Evolutionary conservation across 2,888 invertebrate genomes (phyloP).

Genomic region (Drosophila ezoana): DNA sequence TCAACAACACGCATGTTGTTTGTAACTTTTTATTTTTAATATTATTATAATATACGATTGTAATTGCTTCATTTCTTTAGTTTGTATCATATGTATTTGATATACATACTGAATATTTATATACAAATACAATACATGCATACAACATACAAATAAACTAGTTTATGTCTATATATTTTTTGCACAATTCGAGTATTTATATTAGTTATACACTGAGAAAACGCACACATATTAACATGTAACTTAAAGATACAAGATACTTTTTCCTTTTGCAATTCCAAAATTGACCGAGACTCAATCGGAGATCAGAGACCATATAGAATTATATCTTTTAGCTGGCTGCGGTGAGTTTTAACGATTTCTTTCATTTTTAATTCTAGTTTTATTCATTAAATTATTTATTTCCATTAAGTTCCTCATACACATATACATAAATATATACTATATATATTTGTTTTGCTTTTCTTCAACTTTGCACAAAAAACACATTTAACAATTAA

Average conservation of each 20-base stretch:
- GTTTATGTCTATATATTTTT: constrained; percentile 22
- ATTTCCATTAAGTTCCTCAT: constrained; percentile 31
- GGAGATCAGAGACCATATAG: background rate
- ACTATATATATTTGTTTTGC: background rate
- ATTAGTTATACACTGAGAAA: constrained; percentile 56
- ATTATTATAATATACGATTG: constrained; percentile 81
- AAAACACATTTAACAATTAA: constrained; percentile 51
- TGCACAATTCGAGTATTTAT: constrained; percentile 40
- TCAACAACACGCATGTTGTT: constrained; percentile 54
- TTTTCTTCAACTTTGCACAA: constrained; percentile 34
- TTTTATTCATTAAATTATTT: constrained; percentile 2
- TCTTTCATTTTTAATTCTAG: constrained; percentile 1
- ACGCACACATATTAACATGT: constrained; percentile 63
- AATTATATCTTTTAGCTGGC: constrained; percentile 9
- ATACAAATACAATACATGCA: constrained; percentile 69
- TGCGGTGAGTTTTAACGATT: constrained; percentile 20
- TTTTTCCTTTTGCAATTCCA: constrained; percentile 44
- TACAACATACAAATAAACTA: constrained; percentile 54
- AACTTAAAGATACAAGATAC: constrained; percentile 38
- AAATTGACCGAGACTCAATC: constrained; percentile 60
- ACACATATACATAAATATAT: constrained; percentile 6
- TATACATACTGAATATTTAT: constrained; percentile 61
- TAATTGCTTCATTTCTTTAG: constrained; percentile 79
- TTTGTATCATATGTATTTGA: constrained; percentile 62
- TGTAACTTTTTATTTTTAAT: constrained; percentile 70